Conservation (phyloP, 2,113 vertebrate species). For the Oryzias javanicus region DNA sequence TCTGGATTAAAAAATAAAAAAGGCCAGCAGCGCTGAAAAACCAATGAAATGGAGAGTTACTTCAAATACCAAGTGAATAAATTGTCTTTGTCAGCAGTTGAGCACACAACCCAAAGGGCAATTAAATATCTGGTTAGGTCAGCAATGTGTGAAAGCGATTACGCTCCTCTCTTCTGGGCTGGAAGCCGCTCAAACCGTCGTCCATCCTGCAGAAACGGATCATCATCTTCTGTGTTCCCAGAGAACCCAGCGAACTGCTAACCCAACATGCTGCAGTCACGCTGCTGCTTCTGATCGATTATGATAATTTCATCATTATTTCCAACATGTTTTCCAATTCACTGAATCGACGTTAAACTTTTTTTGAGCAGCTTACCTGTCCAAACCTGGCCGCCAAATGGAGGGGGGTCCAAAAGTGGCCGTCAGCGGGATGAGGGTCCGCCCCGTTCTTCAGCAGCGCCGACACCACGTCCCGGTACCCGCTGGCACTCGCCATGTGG, state of each 20-base stretch:
- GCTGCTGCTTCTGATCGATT: conserved; percentile 40
- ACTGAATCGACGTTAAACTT: conserved; percentile 11
- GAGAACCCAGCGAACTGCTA: conserved; percentile 39
- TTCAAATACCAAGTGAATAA: conserved; percentile 37
- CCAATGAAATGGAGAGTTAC: conserved; percentile 8
- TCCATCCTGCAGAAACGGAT: conserved; percentile 9
- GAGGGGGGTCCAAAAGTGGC: conserved; percentile 88
- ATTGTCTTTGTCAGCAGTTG: conserved; percentile 53
- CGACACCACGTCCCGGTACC: conserved; percentile 85
- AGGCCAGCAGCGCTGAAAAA: conserved; percentile 7
- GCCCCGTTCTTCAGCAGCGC: conserved; percentile 83
- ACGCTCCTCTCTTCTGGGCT: conserved; percentile 32
- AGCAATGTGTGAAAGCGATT: conserved; percentile 53
- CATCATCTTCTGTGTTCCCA: conserved; percentile 45
- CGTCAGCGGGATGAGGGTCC: conserved; percentile 81
- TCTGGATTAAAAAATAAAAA: background rate
- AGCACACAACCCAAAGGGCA: conserved; percentile 47
- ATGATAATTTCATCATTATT: conserved; percentile 42
- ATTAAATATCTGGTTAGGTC: conserved; percentile 67
- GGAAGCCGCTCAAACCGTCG: conserved; percentile 25
- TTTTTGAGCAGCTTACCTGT: conserved; percentile 78
- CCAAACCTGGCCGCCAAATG: conserved; percentile 94
- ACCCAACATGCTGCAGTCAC: conserved; percentile 44
- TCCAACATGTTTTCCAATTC: conserved; percentile 12
- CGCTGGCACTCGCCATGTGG: conserved; percentile 89